Evolutionary conservation across 2,797 vertebrate genomes (phyloP).

Genomic region (Nasua narica): DNA sequence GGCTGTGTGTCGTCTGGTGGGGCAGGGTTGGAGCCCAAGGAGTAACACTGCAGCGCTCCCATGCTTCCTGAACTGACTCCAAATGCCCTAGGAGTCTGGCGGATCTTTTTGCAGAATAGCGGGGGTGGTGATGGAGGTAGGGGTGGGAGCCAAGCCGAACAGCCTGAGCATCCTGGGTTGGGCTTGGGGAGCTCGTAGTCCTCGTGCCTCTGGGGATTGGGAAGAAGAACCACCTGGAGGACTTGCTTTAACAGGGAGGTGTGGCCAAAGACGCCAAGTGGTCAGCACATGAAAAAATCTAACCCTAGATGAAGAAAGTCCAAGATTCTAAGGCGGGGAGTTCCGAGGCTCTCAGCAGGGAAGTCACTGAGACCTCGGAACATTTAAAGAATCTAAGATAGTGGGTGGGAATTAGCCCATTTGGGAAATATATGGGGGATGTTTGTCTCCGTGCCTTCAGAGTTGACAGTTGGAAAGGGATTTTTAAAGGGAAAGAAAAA

Average conservation of each 20-base stretch:
- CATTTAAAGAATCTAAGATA: conserved; percentile 1
- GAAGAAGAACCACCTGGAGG: not conserved
- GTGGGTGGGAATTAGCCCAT: conserved; percentile 37
- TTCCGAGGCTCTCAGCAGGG: not conserved
- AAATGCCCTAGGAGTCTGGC: not conserved
- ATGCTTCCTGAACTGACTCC: not conserved
- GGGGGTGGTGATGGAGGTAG: not conserved
- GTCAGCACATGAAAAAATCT: not conserved
- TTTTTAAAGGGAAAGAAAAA: not conserved
- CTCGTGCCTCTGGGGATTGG: not conserved
- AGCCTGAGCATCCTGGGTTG: not conserved
- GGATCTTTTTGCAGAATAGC: not conserved
- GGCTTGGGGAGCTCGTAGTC: not conserved
- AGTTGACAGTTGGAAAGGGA: not conserved
- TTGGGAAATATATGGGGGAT: not conserved
- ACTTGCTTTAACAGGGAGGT: not conserved
- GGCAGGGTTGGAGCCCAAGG: not conserved
- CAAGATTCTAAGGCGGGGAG: not conserved
- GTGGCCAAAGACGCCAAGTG: conserved; percentile 28
- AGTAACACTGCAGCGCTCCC: not conserved
- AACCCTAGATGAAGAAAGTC: conserved; percentile 12
- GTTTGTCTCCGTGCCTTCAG: not conserved
- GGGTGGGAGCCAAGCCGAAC: not conserved
- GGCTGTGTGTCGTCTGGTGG: not conserved
- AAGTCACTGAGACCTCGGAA: not conserved